phyloP scores from a whole-genome alignment of 2,113 vertebrate species.

The Notechis scutatus region DNA sequence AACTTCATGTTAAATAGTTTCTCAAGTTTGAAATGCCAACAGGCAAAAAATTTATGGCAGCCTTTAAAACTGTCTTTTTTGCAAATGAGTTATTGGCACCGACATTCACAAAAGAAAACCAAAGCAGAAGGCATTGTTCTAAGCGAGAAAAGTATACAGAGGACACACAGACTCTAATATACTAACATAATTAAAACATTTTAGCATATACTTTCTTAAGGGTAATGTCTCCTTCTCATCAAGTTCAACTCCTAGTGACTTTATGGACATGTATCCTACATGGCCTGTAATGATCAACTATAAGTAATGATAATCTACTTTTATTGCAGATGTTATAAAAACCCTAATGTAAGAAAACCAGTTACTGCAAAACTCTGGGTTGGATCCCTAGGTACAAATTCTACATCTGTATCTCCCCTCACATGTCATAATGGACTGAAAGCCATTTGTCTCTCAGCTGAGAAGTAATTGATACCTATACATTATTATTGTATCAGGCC shows the following conservation, averaged over 20 bases:
- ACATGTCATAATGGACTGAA: background rate
- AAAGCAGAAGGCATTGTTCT: background rate
- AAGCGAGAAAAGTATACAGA: background rate
- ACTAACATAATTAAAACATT: background rate
- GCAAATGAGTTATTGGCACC: constrained; percentile 43
- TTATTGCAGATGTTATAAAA: background rate
- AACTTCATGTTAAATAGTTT: constrained; percentile 53
- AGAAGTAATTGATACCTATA: background rate
- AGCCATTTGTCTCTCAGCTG: background rate
- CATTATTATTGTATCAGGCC: background rate
- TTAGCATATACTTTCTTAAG: constrained; percentile 2
- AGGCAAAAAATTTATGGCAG: constrained; percentile 45
- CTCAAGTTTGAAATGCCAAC: constrained; percentile 31
- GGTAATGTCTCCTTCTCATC: background rate
- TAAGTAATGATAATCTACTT: background rate
- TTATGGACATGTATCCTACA: background rate
- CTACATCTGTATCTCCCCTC: background rate
- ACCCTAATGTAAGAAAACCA: background rate
- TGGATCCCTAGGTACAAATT: background rate
- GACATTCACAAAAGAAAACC: constrained; percentile 24
- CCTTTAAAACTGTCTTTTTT: constrained; percentile 58
- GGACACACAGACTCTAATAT: background rate
- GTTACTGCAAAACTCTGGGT: background rate
- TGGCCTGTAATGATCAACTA: background rate
- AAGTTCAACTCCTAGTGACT: background rate